A percentile compares a stretch with the other conserved stretches of the same genome.
These are phyloP conservation scores for Pyrgus malvae DNA, from an alignment of 2,888 invertebrate genomes.

Conservation along the genomic window DNA sequence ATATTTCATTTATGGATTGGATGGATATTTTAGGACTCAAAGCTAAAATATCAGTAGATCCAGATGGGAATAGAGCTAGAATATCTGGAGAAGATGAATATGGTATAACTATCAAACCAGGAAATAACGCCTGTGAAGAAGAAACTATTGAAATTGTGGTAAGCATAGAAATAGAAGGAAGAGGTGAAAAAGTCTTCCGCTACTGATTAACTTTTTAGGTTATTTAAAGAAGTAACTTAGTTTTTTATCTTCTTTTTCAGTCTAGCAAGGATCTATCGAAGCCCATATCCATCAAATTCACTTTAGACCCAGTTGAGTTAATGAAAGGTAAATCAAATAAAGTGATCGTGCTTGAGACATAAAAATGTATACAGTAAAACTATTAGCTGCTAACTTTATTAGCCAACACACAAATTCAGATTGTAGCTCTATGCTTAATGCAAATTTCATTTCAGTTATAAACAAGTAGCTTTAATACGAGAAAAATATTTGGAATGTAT, in stretches of 20 bases:
- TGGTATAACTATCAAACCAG: constrained; percentile 47
- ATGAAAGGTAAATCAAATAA: constrained; percentile 53
- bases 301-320: constrained; percentile 46
- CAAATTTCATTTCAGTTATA: no score
- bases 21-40: constrained; percentile 58
- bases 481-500: no score
- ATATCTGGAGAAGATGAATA: constrained; percentile 54
- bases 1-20: no score
- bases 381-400: no score
- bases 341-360: no score
- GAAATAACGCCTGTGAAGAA: constrained; percentile 57
- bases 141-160: constrained; percentile 63
- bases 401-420: no score
- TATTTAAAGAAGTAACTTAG: no score
- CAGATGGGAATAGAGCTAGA: constrained; percentile 55
- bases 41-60: constrained; percentile 57
- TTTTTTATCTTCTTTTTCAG: constrained; percentile 47
- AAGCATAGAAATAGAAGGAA: no score
- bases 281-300: constrained; percentile 57
- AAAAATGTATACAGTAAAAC: background rate
- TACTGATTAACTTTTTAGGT: no score
- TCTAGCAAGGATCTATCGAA: constrained; percentile 62
- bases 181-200: no score
- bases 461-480: no score
- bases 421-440: no score